phyloP scores from a whole-genome alignment of 2,797 vertebrate genomes.

The Furcifer pardalis region DNA sequence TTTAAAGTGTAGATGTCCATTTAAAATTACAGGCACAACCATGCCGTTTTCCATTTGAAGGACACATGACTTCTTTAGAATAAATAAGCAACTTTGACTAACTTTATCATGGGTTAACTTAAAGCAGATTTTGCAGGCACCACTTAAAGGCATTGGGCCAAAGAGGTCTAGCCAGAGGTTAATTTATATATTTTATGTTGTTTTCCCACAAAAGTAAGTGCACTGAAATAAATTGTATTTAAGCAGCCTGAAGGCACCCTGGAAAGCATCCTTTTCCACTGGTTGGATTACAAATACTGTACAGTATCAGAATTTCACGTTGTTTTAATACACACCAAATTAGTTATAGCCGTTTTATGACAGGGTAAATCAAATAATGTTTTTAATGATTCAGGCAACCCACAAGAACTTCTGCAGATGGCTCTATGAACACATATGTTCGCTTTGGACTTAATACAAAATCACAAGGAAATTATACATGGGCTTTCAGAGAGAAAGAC shows the following conservation, averaged over 20 bases:
- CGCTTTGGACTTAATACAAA: background rate
- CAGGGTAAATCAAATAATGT: accelerated
- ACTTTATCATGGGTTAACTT: too few relatives aligned
- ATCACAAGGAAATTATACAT: background rate
- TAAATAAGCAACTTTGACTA: background rate
- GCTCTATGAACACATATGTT: background rate
- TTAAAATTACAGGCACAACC: background rate
- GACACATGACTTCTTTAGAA: background rate
- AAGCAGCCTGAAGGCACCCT: background rate
- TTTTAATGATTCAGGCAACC: accelerated
- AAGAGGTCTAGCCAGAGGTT: too few relatives aligned
- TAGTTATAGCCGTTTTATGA: background rate
- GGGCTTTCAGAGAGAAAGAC: background rate
- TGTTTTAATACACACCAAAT: background rate
- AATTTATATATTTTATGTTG: too few relatives aligned
- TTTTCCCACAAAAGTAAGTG: background rate
- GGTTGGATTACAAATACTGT: background rate
- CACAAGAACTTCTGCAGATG: background rate
- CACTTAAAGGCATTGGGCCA: too few relatives aligned
- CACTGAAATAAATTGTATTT: background rate
- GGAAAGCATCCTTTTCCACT: background rate
- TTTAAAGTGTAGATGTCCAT: background rate
- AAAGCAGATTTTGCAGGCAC: too few relatives aligned
- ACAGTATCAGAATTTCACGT: background rate
- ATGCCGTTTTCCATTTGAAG: background rate